Evolutionary conservation across 2,888 invertebrate species (phyloP).

Genomic region (Oligia strigilis): DNA sequence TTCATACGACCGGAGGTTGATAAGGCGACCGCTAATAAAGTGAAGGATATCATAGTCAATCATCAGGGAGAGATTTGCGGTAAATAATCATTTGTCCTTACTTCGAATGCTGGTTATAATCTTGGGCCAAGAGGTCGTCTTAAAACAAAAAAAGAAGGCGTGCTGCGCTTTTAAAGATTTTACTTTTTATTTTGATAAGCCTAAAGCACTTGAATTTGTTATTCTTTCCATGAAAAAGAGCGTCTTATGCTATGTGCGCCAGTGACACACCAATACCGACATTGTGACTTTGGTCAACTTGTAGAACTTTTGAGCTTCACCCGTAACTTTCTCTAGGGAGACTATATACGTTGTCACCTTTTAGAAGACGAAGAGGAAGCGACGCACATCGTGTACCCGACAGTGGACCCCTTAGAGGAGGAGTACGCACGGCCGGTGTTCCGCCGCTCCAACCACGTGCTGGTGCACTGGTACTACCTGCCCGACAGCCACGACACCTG

Average conservation of each 20-base stretch:
- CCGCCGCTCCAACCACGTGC: slow-evolving; percentile 94
- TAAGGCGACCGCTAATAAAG: slow-evolving; percentile 93
- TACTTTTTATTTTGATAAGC: too few species aligned
- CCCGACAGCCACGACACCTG: slow-evolving; percentile 98
- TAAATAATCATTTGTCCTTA: background rate
- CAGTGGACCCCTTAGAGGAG: slow-evolving; percentile 96
- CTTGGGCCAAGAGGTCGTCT: too few species aligned
- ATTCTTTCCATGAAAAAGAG: too few species aligned
- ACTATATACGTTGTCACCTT: background rate
- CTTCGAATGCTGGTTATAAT: too few species aligned
- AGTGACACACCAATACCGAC: too few species aligned
- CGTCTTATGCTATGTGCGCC: too few species aligned
- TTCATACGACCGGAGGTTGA: slow-evolving; percentile 96
- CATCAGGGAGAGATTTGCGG: slow-evolving; percentile 95
- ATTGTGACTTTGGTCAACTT: too few species aligned
- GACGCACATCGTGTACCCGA: slow-evolving; percentile 97
- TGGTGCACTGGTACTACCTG: slow-evolving; percentile 99
- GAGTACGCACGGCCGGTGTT: slow-evolving; percentile 97
- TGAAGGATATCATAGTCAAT: slow-evolving; percentile 96
- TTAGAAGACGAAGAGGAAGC: slow-evolving; percentile 96
- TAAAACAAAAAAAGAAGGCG: too few species aligned
- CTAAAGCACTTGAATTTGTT: too few species aligned
- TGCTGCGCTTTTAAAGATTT: too few species aligned
- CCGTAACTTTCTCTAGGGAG: too few species aligned
- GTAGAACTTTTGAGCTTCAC: background rate